Evolutionary conservation across 2,888 invertebrate genomes (phyloP), one percentile per base, ranked within the genome.

Genomic region (Chrysolina haemoptera): DNA sequence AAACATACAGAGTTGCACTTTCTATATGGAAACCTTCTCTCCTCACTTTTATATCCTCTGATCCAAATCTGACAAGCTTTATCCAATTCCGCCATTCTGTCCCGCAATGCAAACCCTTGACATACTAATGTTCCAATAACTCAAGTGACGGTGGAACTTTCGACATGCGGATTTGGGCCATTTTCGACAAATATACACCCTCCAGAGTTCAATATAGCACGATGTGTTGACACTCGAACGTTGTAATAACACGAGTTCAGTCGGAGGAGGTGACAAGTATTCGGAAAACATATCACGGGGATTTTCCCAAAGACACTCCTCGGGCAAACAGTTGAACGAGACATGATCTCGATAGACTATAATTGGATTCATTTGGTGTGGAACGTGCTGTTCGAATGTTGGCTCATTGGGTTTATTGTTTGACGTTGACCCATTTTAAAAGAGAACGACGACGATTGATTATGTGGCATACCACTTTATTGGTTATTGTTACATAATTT

Each of bases 211-310:
- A 72, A 75, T 75, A 75, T 70, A 64, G 75, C 72, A 65, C 41
- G 66, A 70, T 75, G 69, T 75, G 72, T 75, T 72, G 71, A 75
- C 75, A 70, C 41, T 67, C 69, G 70, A 75, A 70, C 55, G 68
- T 70, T 70, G 75, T 69, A 67, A 75, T 72, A 75, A 75, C 75
- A 72, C 53, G 69, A 71, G 59, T 71, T 71, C 40, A 69, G 69
- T 68, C 43, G 50, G 71, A 71, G 65, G 68, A 68, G 65, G 55
- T 59, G 70, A 68, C 74, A 68, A 53, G 62, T 1, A 59, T 59
- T 16, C n/a, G 27, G 59, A 35, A 59, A 68, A 64, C 50, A 68
- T 68, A 68, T 71, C 65, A 48, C 18, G 41, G 69, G 66, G 65
- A 68, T 73, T 69, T 67, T 35, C 18, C 53, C 53, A 20, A 20